phyloP scores from a whole-genome alignment of 2,113 vertebrate species.

The Psittacula cyanocephala region DNA sequence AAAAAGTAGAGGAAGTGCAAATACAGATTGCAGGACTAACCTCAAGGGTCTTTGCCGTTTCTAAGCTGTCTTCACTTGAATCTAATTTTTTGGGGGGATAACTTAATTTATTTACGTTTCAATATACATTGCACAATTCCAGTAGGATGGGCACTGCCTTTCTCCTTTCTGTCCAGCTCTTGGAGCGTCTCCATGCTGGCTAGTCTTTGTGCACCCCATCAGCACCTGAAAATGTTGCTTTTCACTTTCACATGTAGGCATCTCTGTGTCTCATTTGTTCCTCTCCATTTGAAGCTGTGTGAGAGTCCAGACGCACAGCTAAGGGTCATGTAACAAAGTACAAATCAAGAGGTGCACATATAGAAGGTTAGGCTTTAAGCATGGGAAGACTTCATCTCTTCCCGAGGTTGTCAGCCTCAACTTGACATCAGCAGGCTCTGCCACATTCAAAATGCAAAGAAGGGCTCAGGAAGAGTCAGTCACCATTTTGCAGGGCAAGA shows the following conservation, averaged over 20 bases:
- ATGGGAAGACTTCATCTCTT: background rate
- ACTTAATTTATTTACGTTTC: slow-evolving; percentile 33
- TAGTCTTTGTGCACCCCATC: background rate
- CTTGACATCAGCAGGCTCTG: background rate
- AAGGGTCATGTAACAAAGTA: background rate
- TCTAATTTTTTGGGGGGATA: background rate
- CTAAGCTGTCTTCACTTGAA: slow-evolving; percentile 22
- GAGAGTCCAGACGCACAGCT: background rate
- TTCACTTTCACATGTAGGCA: background rate
- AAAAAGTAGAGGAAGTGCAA: background rate
- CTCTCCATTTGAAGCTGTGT: background rate
- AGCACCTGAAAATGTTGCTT: background rate
- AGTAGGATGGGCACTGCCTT: background rate
- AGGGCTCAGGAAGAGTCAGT: background rate
- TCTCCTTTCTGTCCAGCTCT: background rate
- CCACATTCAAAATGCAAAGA: background rate
- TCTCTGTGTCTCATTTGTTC: background rate
- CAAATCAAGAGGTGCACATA: background rate
- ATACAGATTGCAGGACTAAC: slow-evolving; percentile 22
- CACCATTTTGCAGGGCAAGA: background rate
- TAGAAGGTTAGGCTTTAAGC: background rate
- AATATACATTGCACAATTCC: background rate
- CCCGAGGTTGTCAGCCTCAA: background rate
- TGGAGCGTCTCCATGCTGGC: background rate
- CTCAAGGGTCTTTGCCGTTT: slow-evolving; percentile 17